These are phyloP conservation scores for Noctua pronuba DNA, from an alignment of 2,888 invertebrate species.

Conservation along the genomic window DNA sequence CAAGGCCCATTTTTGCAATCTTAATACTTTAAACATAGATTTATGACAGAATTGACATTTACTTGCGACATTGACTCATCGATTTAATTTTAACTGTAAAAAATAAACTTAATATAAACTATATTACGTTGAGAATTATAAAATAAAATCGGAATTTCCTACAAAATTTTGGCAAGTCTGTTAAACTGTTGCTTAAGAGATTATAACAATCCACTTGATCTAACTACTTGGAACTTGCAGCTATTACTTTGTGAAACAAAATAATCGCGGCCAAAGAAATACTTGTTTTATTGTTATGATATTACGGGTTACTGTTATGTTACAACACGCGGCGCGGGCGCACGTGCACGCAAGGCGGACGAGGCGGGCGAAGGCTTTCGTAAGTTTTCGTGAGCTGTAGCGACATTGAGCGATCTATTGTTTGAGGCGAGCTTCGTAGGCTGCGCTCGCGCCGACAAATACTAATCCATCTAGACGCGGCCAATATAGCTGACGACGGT, in stretches of 20 bases:
- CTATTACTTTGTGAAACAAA: conserved; percentile 62
- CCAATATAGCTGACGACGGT: conserved; percentile 64
- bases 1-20: background rate
- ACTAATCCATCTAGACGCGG: conserved; percentile 57
- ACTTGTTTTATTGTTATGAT: conserved; percentile 62
- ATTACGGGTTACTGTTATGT: conserved; percentile 66
- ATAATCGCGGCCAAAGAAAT: conserved; percentile 65
- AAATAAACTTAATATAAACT: background rate
- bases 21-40: conserved; percentile 6
- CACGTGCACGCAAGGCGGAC: conserved; percentile 70
- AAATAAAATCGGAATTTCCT: conserved; percentile 7
- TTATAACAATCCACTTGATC: conserved; percentile 46
- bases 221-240: conserved; percentile 51
- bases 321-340: conserved; percentile 70
- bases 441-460: conserved; percentile 57
- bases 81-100: background rate
- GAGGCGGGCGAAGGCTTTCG: conserved; percentile 80
- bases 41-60: background rate
- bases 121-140: background rate
- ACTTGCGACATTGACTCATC: background rate
- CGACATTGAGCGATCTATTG: conserved; percentile 87
- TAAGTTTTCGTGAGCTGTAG: conserved; percentile 85
- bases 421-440: conserved; percentile 71
- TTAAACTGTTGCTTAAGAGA: conserved; percentile 44
- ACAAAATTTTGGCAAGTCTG: conserved; percentile 2